Evolutionary conservation across 2,888 invertebrate species (phyloP), one percentile per base, ranked within the genome.

Genomic region (Platycnemis pennipes): DNA sequence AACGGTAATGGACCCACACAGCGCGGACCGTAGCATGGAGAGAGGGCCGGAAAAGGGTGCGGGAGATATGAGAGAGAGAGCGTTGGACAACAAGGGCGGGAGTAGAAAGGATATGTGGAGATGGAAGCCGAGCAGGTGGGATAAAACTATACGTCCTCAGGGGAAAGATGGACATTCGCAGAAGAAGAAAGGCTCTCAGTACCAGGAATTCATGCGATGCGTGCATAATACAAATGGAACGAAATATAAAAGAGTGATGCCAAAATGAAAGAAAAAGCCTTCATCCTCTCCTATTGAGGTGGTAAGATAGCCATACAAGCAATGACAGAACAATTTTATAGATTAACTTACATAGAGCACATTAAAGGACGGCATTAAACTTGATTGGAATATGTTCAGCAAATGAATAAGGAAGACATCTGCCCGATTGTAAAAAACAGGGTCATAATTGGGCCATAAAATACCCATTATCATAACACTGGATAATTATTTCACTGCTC

Each of bases 1-100:
- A 91, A 91, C 91, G 91, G 69, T 91, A 91, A 91, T 91, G 69
- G 91, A 91, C 91, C 44, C 45, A 37, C 91, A 69, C 91, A 44
- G 53, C 37, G 88, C 88, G 37, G 31, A 46, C 88, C n/a, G 37
- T 49, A 26, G n/a, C 22, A 31, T 37, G 31, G 44, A 42, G 56
- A 53, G 37, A 13, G 89, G 53, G 44, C n/a, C 31, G 11, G 77
- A 37, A 44, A 45, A 26, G 44, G 56, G 45, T 91, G 26, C 0
- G 26, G 13, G 77, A 77, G 16, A 77, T 3, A 37, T 31, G 11
- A 77, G 77, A 37, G 77, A 77, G 63, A 77, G 77, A 77, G 77
- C 49, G 49, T 26, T 31, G 37, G 37, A 11, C 31, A 37, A 77
- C 37, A 77, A 31, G 37, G 77, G 22, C 77, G 37, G 77, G 37